Evolutionary conservation across 2,888 invertebrate genomes (phyloP).

Genomic region (Lymantria dispar): DNA sequence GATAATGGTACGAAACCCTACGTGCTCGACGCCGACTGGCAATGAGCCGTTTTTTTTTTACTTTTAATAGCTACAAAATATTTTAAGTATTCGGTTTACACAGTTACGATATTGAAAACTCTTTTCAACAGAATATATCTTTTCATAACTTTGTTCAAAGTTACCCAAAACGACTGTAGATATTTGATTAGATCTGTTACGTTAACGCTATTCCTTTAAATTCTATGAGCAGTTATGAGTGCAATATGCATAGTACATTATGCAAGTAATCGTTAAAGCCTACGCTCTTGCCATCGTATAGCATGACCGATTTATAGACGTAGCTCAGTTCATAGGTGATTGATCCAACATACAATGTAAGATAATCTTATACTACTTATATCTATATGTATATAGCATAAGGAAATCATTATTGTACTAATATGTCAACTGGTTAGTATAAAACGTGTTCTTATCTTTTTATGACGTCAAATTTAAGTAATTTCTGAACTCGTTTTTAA

Average conservation of each 20-base stretch:
- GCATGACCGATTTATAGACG: slow-evolving; percentile 54
- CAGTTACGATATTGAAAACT: too few species aligned
- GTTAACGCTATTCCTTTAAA: slow-evolving; percentile 6
- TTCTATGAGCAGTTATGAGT: slow-evolving; percentile 3
- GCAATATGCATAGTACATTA: slow-evolving; percentile 22
- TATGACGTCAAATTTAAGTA: too few species aligned
- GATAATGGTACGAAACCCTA: too few species aligned
- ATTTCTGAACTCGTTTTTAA: too few species aligned
- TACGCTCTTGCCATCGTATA: slow-evolving; percentile 44
- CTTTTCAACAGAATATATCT: too few species aligned
- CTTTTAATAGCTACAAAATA: too few species aligned
- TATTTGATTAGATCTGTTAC: neutral
- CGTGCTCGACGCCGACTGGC: too few species aligned
- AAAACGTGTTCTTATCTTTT: too few species aligned
- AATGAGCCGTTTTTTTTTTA: too few species aligned
- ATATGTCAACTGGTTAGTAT: neutral
- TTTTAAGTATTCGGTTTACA: too few species aligned
- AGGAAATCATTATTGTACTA: slow-evolving; percentile 10
- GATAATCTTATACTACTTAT: slow-evolving; percentile 30
- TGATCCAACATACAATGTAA: slow-evolving; percentile 43
- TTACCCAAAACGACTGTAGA: too few species aligned
- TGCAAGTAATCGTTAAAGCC: slow-evolving; percentile 39
- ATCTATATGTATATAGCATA: slow-evolving; percentile 12
- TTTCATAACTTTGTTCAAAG: too few species aligned
- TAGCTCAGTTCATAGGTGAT: slow-evolving; percentile 54